A percentile compares a stretch with the other conserved stretches of the same genome.
phyloP scores from a whole-genome alignment of 2,113 vertebrate species.

The Aplodontia rufa region DNA sequence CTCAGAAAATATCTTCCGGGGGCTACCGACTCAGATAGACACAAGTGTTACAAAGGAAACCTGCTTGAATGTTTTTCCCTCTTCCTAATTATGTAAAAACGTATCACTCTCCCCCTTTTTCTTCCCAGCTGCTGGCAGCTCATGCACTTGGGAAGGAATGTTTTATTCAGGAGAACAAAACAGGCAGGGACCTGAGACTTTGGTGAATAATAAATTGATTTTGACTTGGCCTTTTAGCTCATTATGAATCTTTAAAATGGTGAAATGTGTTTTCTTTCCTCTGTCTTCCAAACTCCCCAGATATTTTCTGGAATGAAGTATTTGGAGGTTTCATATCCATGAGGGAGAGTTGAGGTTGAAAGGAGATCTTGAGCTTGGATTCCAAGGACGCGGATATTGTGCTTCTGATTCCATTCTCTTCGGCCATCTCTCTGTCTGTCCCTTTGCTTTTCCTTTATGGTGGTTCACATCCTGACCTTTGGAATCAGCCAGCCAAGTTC shows the following conservation, averaged over 20 bases:
- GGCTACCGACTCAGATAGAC: conserved; percentile 52
- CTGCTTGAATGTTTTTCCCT: conserved; percentile 22
- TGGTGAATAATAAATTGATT: conserved; percentile 85
- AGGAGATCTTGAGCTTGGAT: not conserved
- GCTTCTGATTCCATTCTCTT: conserved; percentile 15
- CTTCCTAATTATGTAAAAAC: conserved; percentile 79
- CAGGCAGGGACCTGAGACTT: conserved; percentile 78
- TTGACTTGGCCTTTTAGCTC: conserved; percentile 83
- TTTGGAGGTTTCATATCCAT: conserved; percentile 32
- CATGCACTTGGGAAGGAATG: conserved; percentile 75
- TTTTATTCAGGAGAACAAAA: conserved; percentile 86
- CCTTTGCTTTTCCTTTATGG: not conserved
- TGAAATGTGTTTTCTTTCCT: conserved; percentile 51
- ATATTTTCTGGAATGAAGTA: conserved; percentile 44
- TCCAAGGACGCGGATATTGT: not conserved
- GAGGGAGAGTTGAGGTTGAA: not conserved
- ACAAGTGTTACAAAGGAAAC: conserved; percentile 52
- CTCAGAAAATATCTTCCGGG: conserved; percentile 64
- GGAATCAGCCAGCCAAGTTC: conserved; percentile 44
- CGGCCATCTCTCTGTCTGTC: not conserved
- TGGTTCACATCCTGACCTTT: not conserved
- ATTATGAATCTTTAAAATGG: conserved; percentile 82
- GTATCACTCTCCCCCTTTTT: conserved; percentile 70
- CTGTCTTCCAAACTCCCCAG: conserved; percentile 64
- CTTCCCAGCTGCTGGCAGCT: conserved; percentile 77